Conservation (phyloP, 1,140 invertebrate genomes). For the Bombus turneri region DNA sequence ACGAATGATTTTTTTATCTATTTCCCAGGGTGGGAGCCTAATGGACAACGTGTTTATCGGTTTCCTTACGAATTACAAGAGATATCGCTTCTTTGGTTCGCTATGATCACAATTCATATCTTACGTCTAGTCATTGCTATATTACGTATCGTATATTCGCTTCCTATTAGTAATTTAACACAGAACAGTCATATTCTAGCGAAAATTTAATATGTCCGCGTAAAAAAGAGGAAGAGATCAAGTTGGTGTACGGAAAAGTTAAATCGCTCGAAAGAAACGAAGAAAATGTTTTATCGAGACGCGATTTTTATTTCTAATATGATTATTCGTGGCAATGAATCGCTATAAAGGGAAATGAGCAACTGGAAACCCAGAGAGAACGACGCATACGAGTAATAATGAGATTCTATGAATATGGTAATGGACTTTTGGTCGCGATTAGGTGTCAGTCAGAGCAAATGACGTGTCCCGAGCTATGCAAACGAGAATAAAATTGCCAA, state of each 20-base stretch:
- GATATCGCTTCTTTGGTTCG: too few relatives aligned
- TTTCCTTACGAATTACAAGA: too few relatives aligned
- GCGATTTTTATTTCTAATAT: neutral
- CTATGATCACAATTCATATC: too few relatives aligned
- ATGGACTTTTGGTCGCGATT: slow-evolving; percentile 59
- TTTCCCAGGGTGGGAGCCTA: too few relatives aligned
- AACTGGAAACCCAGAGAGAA: slow-evolving; percentile 10
- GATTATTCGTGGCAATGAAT: neutral
- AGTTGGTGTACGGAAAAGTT: too few relatives aligned
- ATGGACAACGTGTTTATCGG: too few relatives aligned
- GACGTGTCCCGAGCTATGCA: slow-evolving; percentile 45
- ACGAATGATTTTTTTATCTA: neutral
- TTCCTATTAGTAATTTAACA: too few relatives aligned
- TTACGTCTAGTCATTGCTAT: too few relatives aligned
- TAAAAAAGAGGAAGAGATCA: too few relatives aligned
- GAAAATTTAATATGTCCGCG: too few relatives aligned
- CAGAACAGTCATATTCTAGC: too few relatives aligned
- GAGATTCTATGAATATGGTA: slow-evolving; percentile 66
- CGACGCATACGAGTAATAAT: slow-evolving; percentile 40
- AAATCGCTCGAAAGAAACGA: neutral
- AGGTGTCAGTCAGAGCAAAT: slow-evolving; percentile 47
- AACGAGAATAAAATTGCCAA: slow-evolving; percentile 53
- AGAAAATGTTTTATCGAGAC: neutral
- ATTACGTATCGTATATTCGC: too few relatives aligned
- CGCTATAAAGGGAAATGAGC: neutral